phyloP scores from a whole-genome alignment of 1,140 invertebrate species.

The Zaprionus africanus region DNA sequence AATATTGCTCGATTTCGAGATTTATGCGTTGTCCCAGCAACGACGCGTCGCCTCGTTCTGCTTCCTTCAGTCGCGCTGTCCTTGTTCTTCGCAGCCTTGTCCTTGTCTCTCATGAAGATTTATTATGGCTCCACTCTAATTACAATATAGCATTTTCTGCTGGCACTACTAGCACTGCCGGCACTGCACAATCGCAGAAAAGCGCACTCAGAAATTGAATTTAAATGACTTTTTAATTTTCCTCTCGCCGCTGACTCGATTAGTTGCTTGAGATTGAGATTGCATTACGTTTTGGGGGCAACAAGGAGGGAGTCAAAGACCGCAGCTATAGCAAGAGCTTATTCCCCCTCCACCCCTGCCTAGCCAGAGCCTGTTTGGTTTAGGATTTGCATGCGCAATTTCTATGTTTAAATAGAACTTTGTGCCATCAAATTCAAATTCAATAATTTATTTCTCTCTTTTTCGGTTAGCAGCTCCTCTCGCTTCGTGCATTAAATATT shows the following conservation, averaged over 20 bases:
- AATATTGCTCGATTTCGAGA: conserved; percentile 48
- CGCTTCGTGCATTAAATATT: conserved; percentile 21
- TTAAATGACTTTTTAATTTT: conserved; percentile 78
- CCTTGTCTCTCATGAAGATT: conserved; percentile 64
- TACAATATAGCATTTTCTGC: conserved; percentile 64
- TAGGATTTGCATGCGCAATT: neutral
- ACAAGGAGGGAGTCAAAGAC: conserved; percentile 35
- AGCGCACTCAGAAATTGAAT: conserved; percentile 67
- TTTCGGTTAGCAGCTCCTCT: no score
- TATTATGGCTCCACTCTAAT: conserved; percentile 70
- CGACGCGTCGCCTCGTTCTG: neutral
- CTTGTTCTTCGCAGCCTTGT: neutral
- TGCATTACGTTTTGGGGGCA: conserved; percentile 53
- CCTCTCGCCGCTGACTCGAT: conserved; percentile 36
- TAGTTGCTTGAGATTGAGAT: conserved; percentile 45
- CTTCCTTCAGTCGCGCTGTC: neutral
- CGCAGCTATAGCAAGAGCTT: neutral
- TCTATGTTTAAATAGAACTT: conserved; percentile 3
- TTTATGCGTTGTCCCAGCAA: conserved; percentile 49
- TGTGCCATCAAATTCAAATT: neutral
- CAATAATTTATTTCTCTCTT: conserved; percentile 1
- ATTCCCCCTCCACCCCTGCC: neutral
- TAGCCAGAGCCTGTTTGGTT: neutral
- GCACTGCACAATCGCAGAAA: conserved; percentile 34
- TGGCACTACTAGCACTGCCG: neutral